Evolutionary conservation across 2,888 invertebrate genomes (phyloP).

Genomic region (Drosophila limbata): DNA sequence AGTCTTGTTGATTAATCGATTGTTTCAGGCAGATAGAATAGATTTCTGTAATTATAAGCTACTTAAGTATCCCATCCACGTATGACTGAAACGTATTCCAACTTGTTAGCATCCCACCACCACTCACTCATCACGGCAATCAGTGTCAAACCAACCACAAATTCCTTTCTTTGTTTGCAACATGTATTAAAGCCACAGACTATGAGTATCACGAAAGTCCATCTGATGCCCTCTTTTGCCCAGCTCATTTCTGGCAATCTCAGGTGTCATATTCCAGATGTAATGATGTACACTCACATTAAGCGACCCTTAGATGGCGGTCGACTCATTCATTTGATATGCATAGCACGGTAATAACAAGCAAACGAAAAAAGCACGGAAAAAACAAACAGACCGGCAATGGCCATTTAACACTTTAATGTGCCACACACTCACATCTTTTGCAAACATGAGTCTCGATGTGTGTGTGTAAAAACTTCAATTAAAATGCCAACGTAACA

Average conservation of each 20-base stretch:
- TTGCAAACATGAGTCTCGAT: conserved; percentile 3
- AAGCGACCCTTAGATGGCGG: conserved; percentile 19
- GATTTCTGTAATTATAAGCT: neutral
- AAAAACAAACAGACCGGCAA: conserved; percentile 41
- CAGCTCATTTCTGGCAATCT: conserved; percentile 52
- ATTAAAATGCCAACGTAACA: conserved; percentile 68
- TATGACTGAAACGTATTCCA: conserved; percentile 8
- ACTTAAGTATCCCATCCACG: neutral
- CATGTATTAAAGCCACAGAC: conserved; percentile 32
- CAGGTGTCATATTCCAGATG: conserved; percentile 64
- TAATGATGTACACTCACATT: conserved; percentile 49
- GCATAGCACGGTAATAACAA: conserved; percentile 39
- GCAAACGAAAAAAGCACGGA: neutral
- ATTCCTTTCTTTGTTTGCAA: conserved; percentile 11
- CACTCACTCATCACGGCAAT: conserved; percentile 10
- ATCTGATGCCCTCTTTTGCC: conserved; percentile 18
- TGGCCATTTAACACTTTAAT: conserved; percentile 68
- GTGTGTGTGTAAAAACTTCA: conserved; percentile 58
- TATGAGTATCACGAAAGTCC: conserved; percentile 17
- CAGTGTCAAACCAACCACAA: conserved; percentile 12
- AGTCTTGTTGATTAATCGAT: neutral
- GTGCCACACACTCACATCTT: conserved; percentile 35
- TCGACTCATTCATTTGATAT: conserved; percentile 54
- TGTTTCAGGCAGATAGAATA: neutral
- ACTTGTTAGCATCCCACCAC: conserved; percentile 1